phyloP scores from a whole-genome alignment of 2,113 vertebrate genomes.

The Paramisgurnus dabryanus region DNA sequence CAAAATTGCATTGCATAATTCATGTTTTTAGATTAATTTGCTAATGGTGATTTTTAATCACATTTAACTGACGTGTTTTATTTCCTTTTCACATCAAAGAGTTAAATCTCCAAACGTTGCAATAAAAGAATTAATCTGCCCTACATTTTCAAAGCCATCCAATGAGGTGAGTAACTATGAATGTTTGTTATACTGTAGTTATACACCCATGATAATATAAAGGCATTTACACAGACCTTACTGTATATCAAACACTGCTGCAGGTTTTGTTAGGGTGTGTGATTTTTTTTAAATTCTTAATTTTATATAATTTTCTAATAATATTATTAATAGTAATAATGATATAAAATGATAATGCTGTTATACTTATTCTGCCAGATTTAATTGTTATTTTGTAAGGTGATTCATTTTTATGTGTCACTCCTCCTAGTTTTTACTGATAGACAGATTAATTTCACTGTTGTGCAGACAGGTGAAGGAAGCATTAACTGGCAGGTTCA shows the following conservation, averaged over 20 bases:
- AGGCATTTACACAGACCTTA: neutral
- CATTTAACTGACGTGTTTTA: neutral
- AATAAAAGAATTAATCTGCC: conserved; percentile 48
- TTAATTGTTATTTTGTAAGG: too few relatives aligned
- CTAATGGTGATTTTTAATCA: neutral
- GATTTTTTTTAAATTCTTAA: too few relatives aligned
- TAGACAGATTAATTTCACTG: neutral
- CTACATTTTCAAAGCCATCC: conserved; percentile 26
- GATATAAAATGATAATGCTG: too few relatives aligned
- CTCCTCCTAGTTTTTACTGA: too few relatives aligned
- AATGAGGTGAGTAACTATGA: conserved; percentile 24
- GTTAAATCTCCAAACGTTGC: conserved; percentile 39
- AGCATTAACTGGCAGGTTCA: conserved; percentile 49
- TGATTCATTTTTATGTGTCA: too few relatives aligned
- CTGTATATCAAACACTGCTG: too few relatives aligned
- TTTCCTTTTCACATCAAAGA: conserved; percentile 27
- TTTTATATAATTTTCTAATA: too few relatives aligned
- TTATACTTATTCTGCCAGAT: too few relatives aligned
- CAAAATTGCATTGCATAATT: too few relatives aligned
- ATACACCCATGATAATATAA: neutral
- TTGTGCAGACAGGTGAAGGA: conserved; percentile 33
- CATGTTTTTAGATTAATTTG: too few relatives aligned
- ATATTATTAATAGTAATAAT: too few relatives aligned
- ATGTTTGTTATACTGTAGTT: neutral
- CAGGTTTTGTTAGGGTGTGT: neutral